Evolutionary conservation across 2,113 vertebrate genomes (phyloP), one percentile per base, ranked within the genome.

Genomic region (Promerops cafer): DNA sequence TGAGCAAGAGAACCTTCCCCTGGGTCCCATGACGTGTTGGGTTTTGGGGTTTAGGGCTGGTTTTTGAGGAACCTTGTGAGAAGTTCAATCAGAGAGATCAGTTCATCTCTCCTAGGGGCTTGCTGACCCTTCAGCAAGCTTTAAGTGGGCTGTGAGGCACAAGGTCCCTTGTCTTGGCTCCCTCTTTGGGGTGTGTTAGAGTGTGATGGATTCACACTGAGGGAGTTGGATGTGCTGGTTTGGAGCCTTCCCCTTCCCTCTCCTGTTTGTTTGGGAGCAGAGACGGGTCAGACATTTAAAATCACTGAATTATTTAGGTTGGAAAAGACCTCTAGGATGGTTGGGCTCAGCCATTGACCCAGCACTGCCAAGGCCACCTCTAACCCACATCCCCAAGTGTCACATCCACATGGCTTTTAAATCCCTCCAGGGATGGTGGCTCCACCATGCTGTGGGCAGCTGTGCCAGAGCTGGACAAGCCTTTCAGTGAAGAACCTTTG

Each of bases 101-200:
- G 24, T 35, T 45, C 19, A 53, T 17, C 52, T 30, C 75, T 61
- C 74, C 45, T 9, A 37, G 15, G 39, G 54, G 8, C 13, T 35
- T 70, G 37, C 15, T 82, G 56, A 42, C 28, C 45, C 26, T 39
- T 54, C 42, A 63, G 14, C 47, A n/a, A 33, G 44, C 26, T 28
- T 60, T 17, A 0, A 44, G 61, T 6, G 65, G 18, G 37, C 37
- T 70, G 52, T 7, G 5, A 53, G 57, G n/a, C 17, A 39, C 7
- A 3, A 10, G 2, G 2, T 22, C 13, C 56, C 77, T 53, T 1
- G 0, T 17, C 53, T 37, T 1, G 0, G 26, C 22, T n/a, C 28
- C 37, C 23, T 49, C 50, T 31, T 14, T 0, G 14, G 39, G 28
- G 13, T 11, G 53, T 26, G 33, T 5, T 52, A n/a, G 33, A 37